Evolutionary conservation across 2,888 invertebrate species (phyloP), one percentile per base, ranked within the genome.

Genomic region (Mystacides longicornis): DNA sequence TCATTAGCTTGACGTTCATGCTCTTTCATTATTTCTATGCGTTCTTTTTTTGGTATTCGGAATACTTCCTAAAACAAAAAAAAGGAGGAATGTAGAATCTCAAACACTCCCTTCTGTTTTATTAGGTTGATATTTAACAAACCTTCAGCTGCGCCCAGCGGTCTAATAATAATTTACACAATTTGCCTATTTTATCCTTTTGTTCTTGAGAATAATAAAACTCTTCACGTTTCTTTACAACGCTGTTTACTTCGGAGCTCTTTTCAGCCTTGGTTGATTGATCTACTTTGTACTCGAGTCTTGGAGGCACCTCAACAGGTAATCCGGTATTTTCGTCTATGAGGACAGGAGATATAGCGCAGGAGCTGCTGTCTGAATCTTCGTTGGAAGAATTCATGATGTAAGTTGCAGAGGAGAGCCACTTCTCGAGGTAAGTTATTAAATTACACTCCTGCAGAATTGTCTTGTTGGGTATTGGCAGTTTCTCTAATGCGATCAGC

Each of bases 11-110:
- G 92, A 33, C 91, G 77, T 73, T 96, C 96, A 67, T 94, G 94
- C 67, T 93, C 92, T 67, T 94, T 94, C 87, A 95, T 91, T 70
- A 93, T 93, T 67, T 95, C 93, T 59, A 93, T 88, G 55, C 93
- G 81, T 68, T 95, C 92, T 64, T 93, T 93, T 72, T 94, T 94
- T 1, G 96, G 96, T 66, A 95, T 96, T 68, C 91, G 86, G 70
- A 94, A 96, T 21, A 81, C 77, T 67, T 81, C 77, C 77, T 77
- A 64, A 1, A 66, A 67, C n/a, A n/a, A n/a, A n/a, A n/a, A n/a
- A n/a, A n/a, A n/a, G n/a, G n/a, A n/a, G n/a, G n/a, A n/a, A n/a
- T n/a, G n/a, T n/a, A n/a, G n/a, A n/a, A n/a, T n/a, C n/a, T n/a
- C n/a, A n/a, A n/a, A n/a, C n/a, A n/a, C n/a, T n/a, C n/a, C n/a